Base-by-base conservation (phyloP, 2,797 vertebrate genomes). In the Tachyglossus aculeatus region DNA sequence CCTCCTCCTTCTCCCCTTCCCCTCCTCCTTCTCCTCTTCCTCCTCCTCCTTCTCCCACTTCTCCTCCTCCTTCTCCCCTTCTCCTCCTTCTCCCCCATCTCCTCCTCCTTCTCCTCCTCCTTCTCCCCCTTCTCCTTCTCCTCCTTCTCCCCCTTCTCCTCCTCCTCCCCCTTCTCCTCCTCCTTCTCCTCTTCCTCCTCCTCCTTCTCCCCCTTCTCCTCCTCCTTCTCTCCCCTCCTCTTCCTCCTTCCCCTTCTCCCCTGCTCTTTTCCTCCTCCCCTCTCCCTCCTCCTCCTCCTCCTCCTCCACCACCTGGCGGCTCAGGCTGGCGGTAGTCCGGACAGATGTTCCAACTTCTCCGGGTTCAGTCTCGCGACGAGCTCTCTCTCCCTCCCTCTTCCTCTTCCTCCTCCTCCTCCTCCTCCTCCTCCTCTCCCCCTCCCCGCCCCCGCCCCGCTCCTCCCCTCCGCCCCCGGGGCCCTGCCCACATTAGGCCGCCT, bases 361-460 rank as follows among this genome's bases (percentile, higher is more conserved):
- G 12, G 7, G 70, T 51, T 70, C 77, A 81, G 86, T 55, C 65
- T 87, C 9, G 45, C 37, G 60, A 40, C 47, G 40, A 45, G 48
- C 66, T 25, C 15, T 40, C 25, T 0, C 1, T 1, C 4, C 80
- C 62, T 70, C 80, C 71, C 74, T 0, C 0, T 82, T 77, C 1
- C 90, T 41, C 88, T 80, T 80, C 65, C 59, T 77, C 56, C 13
- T 6, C 78, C 86, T 77, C 45, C 87, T 69, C 68, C 40, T 16
- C 66, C 38, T 24, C 75, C 54, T 71, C 62, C 73, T 36, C 40
- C 14, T 55, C 62, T 36, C 56, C 75, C 74, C 80, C 80, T 56
- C 51, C 25, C 50, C 60, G 57, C 70, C 77, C 44, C 44, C 67
- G 67, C 64, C 53, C 60, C 55, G 40, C 69, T 43, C 45, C 77